Evolutionary conservation across 2,888 invertebrate species (phyloP).

Genomic region (Macrosoma leucophasiata): DNA sequence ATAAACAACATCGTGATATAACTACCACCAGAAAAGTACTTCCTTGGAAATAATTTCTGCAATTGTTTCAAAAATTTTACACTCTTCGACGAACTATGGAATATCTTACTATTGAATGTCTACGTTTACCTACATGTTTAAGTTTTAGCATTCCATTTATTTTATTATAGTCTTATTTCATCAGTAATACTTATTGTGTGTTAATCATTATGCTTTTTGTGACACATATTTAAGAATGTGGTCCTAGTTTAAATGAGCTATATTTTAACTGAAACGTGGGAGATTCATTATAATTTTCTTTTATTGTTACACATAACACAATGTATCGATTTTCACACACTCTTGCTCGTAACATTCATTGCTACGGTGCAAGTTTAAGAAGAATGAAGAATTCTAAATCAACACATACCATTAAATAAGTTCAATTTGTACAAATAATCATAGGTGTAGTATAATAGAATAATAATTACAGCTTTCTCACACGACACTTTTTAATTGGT

Average conservation of each 20-base stretch:
- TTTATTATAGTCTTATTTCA: too few species aligned
- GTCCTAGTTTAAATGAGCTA: slow-evolving; percentile 11
- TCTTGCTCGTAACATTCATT: slow-evolving; percentile 10
- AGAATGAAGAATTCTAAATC: slow-evolving; percentile 1
- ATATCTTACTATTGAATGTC: too few species aligned
- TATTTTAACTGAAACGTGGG: slow-evolving; percentile 33
- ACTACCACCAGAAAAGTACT: slow-evolving; percentile 6
- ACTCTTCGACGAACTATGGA: too few species aligned
- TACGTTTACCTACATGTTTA: too few species aligned
- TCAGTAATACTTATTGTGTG: too few species aligned
- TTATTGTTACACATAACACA: slow-evolving; percentile 26
- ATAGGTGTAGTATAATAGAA: too few species aligned
- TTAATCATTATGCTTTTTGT: too few species aligned
- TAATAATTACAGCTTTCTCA: slow-evolving; percentile 46
- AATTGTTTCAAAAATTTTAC: too few species aligned
- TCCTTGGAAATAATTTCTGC: slow-evolving; percentile 22
- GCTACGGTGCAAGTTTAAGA: slow-evolving; percentile 14
- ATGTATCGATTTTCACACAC: slow-evolving; percentile 20
- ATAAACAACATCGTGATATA: background rate
- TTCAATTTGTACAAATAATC: too few species aligned
- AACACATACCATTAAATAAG: too few species aligned
- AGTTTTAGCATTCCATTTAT: too few species aligned
- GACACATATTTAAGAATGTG: too few species aligned
- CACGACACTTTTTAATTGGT: slow-evolving; percentile 71
- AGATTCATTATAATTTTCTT: slow-evolving; percentile 27